phyloP scores from a whole-genome alignment of 2,113 vertebrate genomes.

The Salvelinus sp. region DNA sequence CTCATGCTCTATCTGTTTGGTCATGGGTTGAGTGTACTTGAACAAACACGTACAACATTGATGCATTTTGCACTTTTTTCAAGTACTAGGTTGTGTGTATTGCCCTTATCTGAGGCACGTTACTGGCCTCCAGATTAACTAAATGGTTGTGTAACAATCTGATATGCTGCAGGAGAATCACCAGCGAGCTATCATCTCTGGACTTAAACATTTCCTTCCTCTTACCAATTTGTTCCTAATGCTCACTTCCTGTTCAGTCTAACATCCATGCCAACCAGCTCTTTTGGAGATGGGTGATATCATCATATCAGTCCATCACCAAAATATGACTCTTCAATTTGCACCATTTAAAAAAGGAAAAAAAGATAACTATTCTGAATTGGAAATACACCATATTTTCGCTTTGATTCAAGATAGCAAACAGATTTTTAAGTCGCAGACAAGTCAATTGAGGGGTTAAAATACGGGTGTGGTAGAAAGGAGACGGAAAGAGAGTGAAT shows the following conservation, averaged over 20 bases:
- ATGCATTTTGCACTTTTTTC: too few relatives aligned
- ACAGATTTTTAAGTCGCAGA: conserved; percentile 3
- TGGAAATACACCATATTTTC: conserved; percentile 15
- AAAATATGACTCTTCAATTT: conserved; percentile 65
- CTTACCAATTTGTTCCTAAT: conserved; percentile 73
- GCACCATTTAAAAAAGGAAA: conserved; percentile 46
- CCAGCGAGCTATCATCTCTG: conserved; percentile 55
- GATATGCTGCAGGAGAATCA: conserved; percentile 48
- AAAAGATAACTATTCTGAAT: conserved; percentile 27
- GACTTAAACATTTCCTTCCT: conserved; percentile 80
- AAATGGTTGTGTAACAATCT: conserved; percentile 42
- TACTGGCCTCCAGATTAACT: conserved; percentile 11
- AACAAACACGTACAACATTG: too few relatives aligned
- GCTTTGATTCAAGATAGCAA: conserved; percentile 35
- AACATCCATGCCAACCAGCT: conserved; percentile 57
- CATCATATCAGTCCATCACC: conserved; percentile 33
- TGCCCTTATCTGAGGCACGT: not conserved
- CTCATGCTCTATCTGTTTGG: too few relatives aligned
- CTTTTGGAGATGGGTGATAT: conserved; percentile 56
- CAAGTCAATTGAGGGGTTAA: not conserved
- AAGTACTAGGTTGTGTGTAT: too few relatives aligned
- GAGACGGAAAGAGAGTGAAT: conserved; percentile 41
- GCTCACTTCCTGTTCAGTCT: conserved; percentile 65
- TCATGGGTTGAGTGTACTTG: too few relatives aligned
- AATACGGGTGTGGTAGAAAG: conserved; percentile 20